phyloP scores from a whole-genome alignment of 2,888 invertebrate species.

The Palloptera scutellata region DNA sequence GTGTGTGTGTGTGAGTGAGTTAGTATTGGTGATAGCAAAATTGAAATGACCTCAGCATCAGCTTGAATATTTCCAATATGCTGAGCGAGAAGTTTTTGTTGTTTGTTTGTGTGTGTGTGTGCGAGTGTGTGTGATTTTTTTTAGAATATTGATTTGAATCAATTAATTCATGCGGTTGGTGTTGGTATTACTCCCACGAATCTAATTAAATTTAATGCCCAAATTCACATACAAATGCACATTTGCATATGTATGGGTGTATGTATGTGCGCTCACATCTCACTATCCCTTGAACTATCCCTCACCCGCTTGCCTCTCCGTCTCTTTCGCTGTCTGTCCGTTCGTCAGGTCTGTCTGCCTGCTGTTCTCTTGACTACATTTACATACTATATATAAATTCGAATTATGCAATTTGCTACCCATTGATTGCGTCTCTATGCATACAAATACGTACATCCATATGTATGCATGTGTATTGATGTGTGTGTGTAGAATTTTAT shows the following conservation, averaged over 20 bases:
- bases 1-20: too few species aligned
- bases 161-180: conserved; percentile 64
- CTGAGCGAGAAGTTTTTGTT: too few species aligned
- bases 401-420: conserved; percentile 50
- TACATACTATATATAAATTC: too few species aligned
- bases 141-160: conserved; percentile 65
- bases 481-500: conserved; percentile 19
- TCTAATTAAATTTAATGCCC: conserved; percentile 65
- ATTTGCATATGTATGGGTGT: background rate
- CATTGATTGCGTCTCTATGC: conserved; percentile 50
- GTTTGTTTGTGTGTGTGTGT: too few species aligned
- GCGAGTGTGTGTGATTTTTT: conserved; percentile 34
- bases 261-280: background rate
- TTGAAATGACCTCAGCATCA: too few species aligned
- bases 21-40: too few species aligned
- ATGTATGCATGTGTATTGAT: conserved; percentile 5
- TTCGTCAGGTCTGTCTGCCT: too few species aligned
- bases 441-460: background rate
- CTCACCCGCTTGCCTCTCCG: too few species aligned
- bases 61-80: too few species aligned
- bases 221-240: conserved; percentile 51
- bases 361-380: too few species aligned
- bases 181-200: conserved; percentile 64
- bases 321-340: too few species aligned
- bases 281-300: too few species aligned